phyloP scores from a whole-genome alignment of 2,797 vertebrate species.

The Myotis myotis region DNA sequence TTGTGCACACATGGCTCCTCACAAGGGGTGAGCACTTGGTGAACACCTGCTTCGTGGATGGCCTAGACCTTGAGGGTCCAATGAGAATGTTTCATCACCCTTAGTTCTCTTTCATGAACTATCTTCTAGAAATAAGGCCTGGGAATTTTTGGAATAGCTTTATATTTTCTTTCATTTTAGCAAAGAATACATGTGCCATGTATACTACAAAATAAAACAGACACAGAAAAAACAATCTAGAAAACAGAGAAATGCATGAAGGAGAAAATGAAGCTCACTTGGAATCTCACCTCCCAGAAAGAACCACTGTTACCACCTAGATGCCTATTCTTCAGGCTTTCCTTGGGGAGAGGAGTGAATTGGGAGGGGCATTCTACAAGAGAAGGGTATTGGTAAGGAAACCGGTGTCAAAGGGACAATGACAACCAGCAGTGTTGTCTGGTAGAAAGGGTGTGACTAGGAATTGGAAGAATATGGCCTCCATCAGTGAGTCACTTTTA shows the following conservation, averaged over 20 bases:
- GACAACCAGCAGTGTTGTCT: not conserved
- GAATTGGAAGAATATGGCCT: not conserved
- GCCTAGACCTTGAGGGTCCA: not conserved
- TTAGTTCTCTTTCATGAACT: not conserved
- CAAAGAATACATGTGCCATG: not conserved
- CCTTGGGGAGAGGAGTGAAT: not conserved
- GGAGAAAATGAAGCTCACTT: not conserved
- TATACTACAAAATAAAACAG: not conserved
- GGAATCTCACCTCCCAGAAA: not conserved
- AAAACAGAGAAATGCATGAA: not conserved
- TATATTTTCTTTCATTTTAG: slow-evolving; percentile 26
- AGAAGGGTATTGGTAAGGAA: not conserved
- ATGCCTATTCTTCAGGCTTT: not conserved
- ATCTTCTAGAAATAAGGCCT: not conserved
- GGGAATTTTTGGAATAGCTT: not conserved
- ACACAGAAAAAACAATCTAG: not conserved
- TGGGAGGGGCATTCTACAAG: not conserved
- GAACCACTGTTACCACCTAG: not conserved
- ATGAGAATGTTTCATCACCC: not conserved
- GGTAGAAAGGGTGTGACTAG: not conserved
- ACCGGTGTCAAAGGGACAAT: not conserved
- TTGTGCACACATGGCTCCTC: not conserved
- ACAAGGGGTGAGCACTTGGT: not conserved
- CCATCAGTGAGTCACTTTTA: not conserved
- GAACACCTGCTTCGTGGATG: not conserved